Evolutionary conservation across 2,888 invertebrate species (phyloP), one percentile per base, ranked within the genome.

Genomic region (Temnothorax unifasciatus): DNA sequence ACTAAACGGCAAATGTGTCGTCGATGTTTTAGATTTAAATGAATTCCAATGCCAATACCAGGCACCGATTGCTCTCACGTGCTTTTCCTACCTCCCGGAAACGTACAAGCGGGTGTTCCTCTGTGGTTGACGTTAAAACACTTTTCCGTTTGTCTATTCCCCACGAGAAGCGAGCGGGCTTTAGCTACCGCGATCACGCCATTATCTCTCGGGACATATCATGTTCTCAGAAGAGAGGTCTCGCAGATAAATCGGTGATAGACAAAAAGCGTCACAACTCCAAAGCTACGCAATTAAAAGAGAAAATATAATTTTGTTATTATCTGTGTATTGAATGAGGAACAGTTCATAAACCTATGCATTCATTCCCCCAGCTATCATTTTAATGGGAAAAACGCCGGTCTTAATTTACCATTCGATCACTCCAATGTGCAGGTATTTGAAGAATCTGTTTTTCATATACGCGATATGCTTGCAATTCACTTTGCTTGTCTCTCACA

Each of bases 1-100:
- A 74, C 83, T 89, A 87, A 89, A 84, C 86, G 87, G 79, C 75
- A 75, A 85, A 82, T 84, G 77, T 88, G 85, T 84, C 89, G 82
- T 81, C 77, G 61, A 73, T 87, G 82, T 71, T 77, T 79, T 57
- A 68, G 68, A 75, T 83, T 57, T 71, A 75, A 83, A 83, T 81
- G 82, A 83, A 81, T 83, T 68, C 68, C 68, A 82, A 79, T 79
- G 79, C 79, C 79, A 79, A 79, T 79, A 79, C 54, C 79, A 71
- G 57, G 47, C 73, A 57, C 34, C 71, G 73, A 79, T 71, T 79
- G 79, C 73, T 71, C 77, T 71, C 77, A n/a, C 57, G 44, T 57
- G 57, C 57, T 71, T 21, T 59, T 38, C 44, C 71, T 77, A 68
- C 68, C 68, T 41, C 13, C 15, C 57, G 73, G 57, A 57, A 77